Base-by-base conservation (phyloP, 2,888 invertebrate genomes). In the Suillia variegata region DNA sequence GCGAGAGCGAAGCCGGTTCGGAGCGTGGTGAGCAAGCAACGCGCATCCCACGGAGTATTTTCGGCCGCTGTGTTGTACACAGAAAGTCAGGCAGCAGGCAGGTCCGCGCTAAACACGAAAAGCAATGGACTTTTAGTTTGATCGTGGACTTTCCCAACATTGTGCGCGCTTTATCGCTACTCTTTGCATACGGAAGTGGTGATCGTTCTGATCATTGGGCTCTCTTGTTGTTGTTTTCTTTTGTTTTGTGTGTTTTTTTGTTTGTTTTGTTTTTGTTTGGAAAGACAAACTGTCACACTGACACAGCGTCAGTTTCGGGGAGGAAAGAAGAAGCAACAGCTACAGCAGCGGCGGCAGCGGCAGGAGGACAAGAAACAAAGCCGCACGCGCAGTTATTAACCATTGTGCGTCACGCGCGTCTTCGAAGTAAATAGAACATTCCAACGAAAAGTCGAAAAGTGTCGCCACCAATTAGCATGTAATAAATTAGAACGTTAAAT, bases 61-160 rank as follows among this genome's bases (percentile, higher is more conserved):
- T 18, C 20, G 3, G 45, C 20, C 45, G 5, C 49, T 55, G n/a
- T n/a, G 49, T 59, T 31, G 26, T n/a, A 73, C 78, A n/a, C n/a
- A 77, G 76, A 71, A n/a, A n/a, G 74, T 70, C n/a, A 75, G 70
- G 75, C 70, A 63, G 67, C 59, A 74, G n/a, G n/a, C n/a, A 77
- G 82, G 82, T 82, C 82, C 81, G 81, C 80, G 79, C 80, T 70
- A 77, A 79, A 76, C 75, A 74, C 72, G 76, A 79, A 73, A 75
- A 74, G 75, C 79, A 78, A 73, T 77, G 78, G 78, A 77, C 79
- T 78, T 82, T 82, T 82, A 82, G 82, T 82, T 80, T 79, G 78
- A 78, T 80, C 80, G 82, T 79, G 81, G 80, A 80, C 80, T 79
- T 78, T 79, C 81, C 78, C 80, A 81, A 80, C 78, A 82, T 79